Evolutionary conservation across 2,888 invertebrate species (phyloP), one percentile per base, ranked within the genome.

Genomic region (Idaea dimidiata): DNA sequence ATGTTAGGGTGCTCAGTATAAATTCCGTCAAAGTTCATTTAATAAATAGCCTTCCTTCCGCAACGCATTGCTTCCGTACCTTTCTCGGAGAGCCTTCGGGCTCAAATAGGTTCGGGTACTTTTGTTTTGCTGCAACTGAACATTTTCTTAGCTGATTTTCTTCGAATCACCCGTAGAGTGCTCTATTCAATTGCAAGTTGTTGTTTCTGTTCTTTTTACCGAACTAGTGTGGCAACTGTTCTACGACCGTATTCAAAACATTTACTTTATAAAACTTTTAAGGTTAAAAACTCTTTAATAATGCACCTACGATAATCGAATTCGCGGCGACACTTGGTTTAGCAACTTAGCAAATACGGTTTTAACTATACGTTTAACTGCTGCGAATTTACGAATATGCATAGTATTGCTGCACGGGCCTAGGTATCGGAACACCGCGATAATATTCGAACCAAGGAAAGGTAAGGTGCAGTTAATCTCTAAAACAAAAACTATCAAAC

Each of bases 181-280:
- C 43, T 43, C 8, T 43, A 10, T 43, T 43, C 43, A 43, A 43
- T 43, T 43, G 62, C 64, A 67, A 65, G 59, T 72, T 67, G 59
- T 18, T 64, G 58, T 61, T 61, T 59, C 62, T 63, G 43, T 5
- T 43, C 14, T 43, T 43, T 32, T 43, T 43, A 2, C 43, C 14
- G 43, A 43, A 14, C 10, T 43, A 10, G 43, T 43, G 43, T 43
- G 24, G 24, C 24, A 24, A 24, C 24, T 24, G 24, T 24, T 24
- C 24, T 5, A 3, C 3, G 24, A 24, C 24, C 24, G 24, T 24
- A 24, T 24, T 24, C 24, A 24, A 24, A 24, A 24, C 24, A 1
- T 24, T 24, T 24, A 24, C 24, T 24, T n/a, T 24, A 24, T 24
- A 3, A 24, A 24, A 24, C 24, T 24, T 24, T 24, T 24, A 24